phyloP scores from a whole-genome alignment of 2,797 vertebrate genomes.

The Poecilia picta region DNA sequence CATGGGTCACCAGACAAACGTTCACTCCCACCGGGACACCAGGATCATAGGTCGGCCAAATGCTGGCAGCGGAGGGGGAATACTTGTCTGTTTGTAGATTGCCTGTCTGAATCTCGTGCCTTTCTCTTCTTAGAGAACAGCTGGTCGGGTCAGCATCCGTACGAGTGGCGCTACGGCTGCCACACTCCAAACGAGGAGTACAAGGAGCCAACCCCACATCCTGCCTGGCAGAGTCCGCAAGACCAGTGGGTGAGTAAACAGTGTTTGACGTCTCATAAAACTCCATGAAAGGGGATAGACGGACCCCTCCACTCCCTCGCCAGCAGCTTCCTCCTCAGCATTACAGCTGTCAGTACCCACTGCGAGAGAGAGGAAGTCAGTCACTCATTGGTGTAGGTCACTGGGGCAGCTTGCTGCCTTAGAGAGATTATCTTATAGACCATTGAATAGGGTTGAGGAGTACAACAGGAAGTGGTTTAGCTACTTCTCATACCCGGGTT shows the following conservation, averaged over 20 bases:
- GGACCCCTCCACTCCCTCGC: too few species aligned
- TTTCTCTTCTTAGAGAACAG: constrained; percentile 70
- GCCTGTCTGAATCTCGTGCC: constrained; percentile 11
- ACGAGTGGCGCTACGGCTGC: constrained; percentile 74
- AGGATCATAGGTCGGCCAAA: constrained; percentile 69
- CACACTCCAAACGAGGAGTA: constrained; percentile 58
- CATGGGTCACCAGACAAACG: constrained; percentile 41
- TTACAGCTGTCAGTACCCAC: too few species aligned
- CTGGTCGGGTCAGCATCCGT: constrained; percentile 77
- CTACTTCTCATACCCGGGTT: too few species aligned
- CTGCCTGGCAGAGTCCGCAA: constrained; percentile 61
- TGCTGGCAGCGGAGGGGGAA: background rate
- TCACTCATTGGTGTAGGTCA: too few species aligned
- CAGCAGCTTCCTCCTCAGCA: too few species aligned
- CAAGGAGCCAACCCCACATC: constrained; percentile 51
- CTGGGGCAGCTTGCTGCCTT: too few species aligned
- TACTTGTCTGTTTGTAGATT: background rate
- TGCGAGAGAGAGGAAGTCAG: too few species aligned
- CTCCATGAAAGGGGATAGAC: background rate
- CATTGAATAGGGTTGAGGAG: too few species aligned
- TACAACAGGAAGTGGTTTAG: too few species aligned
- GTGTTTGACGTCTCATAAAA: background rate
- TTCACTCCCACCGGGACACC: constrained; percentile 48
- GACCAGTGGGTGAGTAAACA: constrained; percentile 72
- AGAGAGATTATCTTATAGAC: too few species aligned